Percentiles rank a stretch among this genome's conserved stretches.
These are phyloP conservation scores for Aphodius sticticus DNA, from an alignment of 2,888 invertebrate genomes.

Conservation along the genomic window DNA sequence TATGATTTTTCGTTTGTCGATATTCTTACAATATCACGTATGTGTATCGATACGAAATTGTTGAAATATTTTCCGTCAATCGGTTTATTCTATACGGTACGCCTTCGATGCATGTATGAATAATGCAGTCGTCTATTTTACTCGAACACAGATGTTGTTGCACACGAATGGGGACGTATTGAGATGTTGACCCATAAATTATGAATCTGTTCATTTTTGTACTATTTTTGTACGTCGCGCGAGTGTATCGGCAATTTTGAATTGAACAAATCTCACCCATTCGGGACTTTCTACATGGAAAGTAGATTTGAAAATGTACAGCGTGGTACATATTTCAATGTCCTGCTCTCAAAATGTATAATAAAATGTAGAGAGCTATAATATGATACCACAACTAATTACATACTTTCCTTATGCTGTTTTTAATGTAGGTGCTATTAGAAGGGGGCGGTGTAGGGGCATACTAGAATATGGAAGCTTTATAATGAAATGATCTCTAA, in stretches of 20 bases:
- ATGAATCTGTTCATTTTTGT: neutral
- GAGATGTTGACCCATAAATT: neutral
- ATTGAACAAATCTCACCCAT: neutral
- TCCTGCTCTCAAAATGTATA: too few species aligned
- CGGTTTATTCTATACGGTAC: neutral
- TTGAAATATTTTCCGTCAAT: neutral
- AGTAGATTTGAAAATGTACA: too few species aligned
- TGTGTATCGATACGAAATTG: neutral
- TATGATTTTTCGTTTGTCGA: neutral
- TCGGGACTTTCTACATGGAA: neutral
- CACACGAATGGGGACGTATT: neutral
- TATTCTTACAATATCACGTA: neutral
- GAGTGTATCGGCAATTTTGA: neutral
- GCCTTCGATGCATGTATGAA: neutral
- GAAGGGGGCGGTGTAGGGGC: too few species aligned
- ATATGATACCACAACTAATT: too few species aligned
- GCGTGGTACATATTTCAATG: too few species aligned
- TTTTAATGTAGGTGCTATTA: too few species aligned
- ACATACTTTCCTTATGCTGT: too few species aligned
- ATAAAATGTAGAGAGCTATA: too few species aligned
- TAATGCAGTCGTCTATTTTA: neutral
- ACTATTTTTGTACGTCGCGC: neutral
- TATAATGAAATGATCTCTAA: too few species aligned
- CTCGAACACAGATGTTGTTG: neutral
- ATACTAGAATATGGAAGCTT: too few species aligned